Base-by-base conservation (phyloP, 92 coral and sea anemone genomes). In the Heliopora coerulea region DNA sequence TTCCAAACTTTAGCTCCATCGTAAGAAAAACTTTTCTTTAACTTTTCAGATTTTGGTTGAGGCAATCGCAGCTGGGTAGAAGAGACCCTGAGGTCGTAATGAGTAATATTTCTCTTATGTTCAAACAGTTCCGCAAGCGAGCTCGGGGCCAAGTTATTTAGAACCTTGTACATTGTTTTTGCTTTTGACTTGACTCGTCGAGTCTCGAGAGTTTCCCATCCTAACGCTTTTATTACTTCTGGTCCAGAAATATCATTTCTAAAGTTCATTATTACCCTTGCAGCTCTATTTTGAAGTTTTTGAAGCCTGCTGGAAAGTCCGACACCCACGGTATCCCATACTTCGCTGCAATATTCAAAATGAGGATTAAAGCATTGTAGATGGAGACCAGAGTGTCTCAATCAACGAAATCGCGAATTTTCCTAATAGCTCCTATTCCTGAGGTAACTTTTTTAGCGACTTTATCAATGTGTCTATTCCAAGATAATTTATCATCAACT, bases 301-400 rank as follows among this genome's bases (percentile, higher is more conserved):
- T 79, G 82, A 23, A 84, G 84, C 10, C 87, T 60, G 40, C 58
- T 76, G 18, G 78, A 65, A 67, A 62, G 82, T 18, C 74, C 79
- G 37, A 50, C 49, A 42, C 82, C 82, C 34, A 78, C 56, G 60
- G 83, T 68, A 52, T 83, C 80, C 80, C 83, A 83, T 50, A 78
- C 83, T 59, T 83, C 87, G 70, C 83, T 83, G 66, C 83, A 83
- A 68, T 78, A 72, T 26, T 83, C 72, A 56, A 70, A 82, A 56
- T 82, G 81, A 39, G 78, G 86, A 82, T 58, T 75, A 82, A 48
- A 24, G 83, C 87, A 70, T 83, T 83, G 68, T 68, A 56, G 30
- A 82, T 70, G 28, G 84, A 39, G 42, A 37, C 11, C 42, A 37
- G 11, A 11, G 42, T 37, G 4, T 37, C 42, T 11, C 42, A 4